These are phyloP conservation scores for Balaenoptera acutorostrata DNA, from an alignment of 2,113 vertebrate species.

Conservation along the genomic window DNA sequence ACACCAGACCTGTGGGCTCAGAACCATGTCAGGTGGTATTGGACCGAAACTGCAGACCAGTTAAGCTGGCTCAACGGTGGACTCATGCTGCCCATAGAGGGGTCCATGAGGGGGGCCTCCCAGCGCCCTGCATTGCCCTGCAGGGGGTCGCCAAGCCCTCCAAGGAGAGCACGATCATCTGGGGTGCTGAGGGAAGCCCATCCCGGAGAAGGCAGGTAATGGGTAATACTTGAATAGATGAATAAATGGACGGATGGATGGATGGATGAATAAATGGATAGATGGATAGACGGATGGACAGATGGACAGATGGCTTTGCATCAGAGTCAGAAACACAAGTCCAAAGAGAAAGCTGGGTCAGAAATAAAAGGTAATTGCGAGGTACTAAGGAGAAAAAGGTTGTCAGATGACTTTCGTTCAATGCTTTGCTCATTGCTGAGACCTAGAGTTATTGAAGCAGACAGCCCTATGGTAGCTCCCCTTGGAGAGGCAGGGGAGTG, in stretches of 20 bases:
- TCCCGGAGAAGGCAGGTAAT: neutral
- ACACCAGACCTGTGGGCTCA: neutral
- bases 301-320: neutral
- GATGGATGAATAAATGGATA: neutral
- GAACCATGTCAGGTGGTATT: neutral
- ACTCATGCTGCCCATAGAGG: neutral
- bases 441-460: neutral
- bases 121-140: neutral
- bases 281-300: neutral
- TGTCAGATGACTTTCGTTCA: neutral
- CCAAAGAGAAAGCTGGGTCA: neutral
- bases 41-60: neutral
- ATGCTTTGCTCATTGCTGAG: neutral
- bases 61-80: neutral
- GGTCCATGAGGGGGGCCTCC: neutral
- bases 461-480: neutral
- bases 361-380: neutral
- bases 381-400: neutral
- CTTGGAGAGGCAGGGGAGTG: rapidly evolving
- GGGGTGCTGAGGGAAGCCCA: neutral
- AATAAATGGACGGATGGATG: neutral
- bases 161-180: neutral
- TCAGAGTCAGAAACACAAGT: neutral
- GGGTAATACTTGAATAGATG: neutral
- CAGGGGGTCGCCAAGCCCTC: too few relatives aligned